phyloP scores from a whole-genome alignment of 2,888 invertebrate genomes.

The Melolontha melolontha region DNA sequence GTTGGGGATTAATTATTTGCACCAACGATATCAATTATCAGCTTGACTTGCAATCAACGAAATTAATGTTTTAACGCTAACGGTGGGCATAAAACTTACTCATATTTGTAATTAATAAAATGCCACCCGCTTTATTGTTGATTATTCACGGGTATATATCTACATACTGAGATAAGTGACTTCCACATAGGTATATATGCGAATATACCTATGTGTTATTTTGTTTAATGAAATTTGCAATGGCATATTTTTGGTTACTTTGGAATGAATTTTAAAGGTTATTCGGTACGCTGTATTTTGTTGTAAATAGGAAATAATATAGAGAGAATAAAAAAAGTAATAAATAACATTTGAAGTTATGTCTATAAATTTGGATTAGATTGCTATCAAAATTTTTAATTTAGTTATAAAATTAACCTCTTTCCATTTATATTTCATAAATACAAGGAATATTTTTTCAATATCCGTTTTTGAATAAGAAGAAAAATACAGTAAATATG shows the following conservation, averaged over 20 bases:
- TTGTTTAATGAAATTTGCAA: too few species aligned
- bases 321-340: too few species aligned
- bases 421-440: too few species aligned
- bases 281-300: background rate
- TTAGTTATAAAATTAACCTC: too few species aligned
- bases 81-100: conserved; percentile 30
- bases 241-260: too few species aligned
- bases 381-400: too few species aligned
- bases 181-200: background rate
- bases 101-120: conserved; percentile 31
- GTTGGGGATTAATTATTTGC: conserved; percentile 46
- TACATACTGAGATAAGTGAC: background rate
- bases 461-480: too few species aligned
- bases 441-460: too few species aligned
- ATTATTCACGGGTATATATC: background rate
- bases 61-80: conserved; percentile 40
- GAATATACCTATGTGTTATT: too few species aligned
- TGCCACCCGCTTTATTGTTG: conserved; percentile 21
- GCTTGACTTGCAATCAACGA: conserved; percentile 33
- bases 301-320: conserved; percentile 12
- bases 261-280: background rate
- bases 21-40: conserved; percentile 44
- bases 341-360: too few species aligned
- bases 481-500: too few species aligned
- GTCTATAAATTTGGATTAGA: too few species aligned